Conservation (phyloP, 2,113 vertebrate species). For the Pteronura brasiliensis region DNA sequence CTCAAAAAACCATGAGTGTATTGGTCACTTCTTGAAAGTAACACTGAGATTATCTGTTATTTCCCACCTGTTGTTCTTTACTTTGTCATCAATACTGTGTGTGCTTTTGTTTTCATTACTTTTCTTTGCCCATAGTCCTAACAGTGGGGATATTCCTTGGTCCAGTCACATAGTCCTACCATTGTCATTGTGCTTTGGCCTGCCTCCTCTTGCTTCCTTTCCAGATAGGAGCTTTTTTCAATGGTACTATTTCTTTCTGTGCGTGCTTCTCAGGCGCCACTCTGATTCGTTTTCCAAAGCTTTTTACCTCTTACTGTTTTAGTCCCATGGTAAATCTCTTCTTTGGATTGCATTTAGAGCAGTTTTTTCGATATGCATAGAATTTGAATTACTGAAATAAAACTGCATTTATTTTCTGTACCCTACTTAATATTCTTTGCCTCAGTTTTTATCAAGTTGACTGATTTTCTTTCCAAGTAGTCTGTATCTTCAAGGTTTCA, state of each 20-base stretch:
- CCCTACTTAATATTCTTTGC: not conserved
- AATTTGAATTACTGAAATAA: conserved; percentile 23
- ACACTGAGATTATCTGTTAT: not conserved
- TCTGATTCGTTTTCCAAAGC: not conserved
- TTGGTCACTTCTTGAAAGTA: not conserved
- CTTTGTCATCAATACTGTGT: not conserved
- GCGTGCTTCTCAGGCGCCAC: not conserved
- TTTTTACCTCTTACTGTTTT: not conserved
- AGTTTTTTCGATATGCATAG: not conserved
- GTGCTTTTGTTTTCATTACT: not conserved
- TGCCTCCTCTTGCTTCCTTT: not conserved
- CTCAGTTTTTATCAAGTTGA: not conserved
- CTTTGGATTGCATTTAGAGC: not conserved
- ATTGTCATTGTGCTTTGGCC: not conserved
- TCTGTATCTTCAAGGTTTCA: conserved; percentile 18
- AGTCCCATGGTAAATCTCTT: not conserved
- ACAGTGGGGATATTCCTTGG: not conserved
- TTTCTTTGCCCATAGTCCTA: not conserved
- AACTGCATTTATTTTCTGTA: not conserved
- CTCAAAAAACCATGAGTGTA: not conserved
- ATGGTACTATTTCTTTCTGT: not conserved
- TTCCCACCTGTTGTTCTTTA: not conserved
- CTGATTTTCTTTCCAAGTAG: not conserved
- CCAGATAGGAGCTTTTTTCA: not conserved
- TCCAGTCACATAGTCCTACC: not conserved